Conservation (phyloP, 1,140 invertebrate species). For the Centruroides sculpturatus region DNA sequence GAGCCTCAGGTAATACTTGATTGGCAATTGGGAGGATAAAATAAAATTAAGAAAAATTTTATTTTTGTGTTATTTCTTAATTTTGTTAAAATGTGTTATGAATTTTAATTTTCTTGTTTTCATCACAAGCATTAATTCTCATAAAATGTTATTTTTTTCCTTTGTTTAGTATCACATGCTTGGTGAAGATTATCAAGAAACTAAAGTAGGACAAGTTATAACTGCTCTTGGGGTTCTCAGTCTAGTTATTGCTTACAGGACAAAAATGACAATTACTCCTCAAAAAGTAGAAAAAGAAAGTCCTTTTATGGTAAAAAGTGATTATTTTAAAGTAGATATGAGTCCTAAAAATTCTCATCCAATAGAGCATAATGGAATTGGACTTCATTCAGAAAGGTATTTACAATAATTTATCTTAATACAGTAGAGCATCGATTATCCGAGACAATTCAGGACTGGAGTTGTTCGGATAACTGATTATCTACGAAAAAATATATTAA, state of each 20-base stretch:
- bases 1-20: constrained; percentile 43
- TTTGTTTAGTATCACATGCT: constrained; percentile 19
- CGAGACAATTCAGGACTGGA: too few species aligned
- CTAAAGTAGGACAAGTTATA: constrained; percentile 62
- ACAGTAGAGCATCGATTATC: too few species aligned
- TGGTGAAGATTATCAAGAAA: constrained; percentile 55
- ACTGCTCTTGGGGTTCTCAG: constrained; percentile 65
- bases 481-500: too few species aligned
- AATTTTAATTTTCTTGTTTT: background rate
- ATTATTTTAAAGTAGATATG: constrained; percentile 66
- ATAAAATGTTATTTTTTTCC: constrained; percentile 20
- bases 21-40: too few species aligned
- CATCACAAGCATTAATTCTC: background rate
- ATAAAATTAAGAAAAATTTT: too few species aligned
- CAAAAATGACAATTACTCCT: constrained; percentile 75
- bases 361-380: too few species aligned
- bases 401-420: too few species aligned
- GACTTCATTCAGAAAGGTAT: too few species aligned
- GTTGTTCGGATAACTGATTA: too few species aligned
- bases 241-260: constrained; percentile 64
- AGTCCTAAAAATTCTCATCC: constrained; percentile 40
- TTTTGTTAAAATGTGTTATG: background rate
- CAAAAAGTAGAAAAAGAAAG: constrained; percentile 49
- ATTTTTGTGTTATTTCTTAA: too few species aligned
- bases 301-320: constrained; percentile 71